Base-by-base conservation (phyloP, 2,888 invertebrate species). In the Gnatocerus cornutus region DNA sequence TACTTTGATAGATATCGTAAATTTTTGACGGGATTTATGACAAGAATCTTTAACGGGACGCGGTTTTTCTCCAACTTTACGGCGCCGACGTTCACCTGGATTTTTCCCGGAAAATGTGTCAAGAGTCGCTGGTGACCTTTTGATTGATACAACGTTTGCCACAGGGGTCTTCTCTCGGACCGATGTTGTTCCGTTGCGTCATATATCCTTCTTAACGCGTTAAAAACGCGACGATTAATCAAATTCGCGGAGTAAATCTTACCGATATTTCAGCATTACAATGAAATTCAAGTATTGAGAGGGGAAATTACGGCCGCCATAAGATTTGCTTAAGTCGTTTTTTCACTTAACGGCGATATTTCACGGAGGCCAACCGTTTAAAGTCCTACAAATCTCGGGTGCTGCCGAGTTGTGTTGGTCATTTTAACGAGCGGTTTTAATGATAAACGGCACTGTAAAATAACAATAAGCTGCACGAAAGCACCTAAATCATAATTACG, bases 391-490 rank as follows among this genome's bases (percentile, higher is more conserved):
- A 53, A 53, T 53, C 53, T 53, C 41, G 41, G 33, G 33, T 33
- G 33, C 13, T 41, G 41, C 41, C 41, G 41, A 41, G 43, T 45
- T 33, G 43, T 58, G 10, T 29, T 43, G 45, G 59, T 59, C 45
- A 59, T 59, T 59, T 59, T 46, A 59, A 46, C 59, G 59, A 59
- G 59, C 58, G 45, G 29, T 12, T 58, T 45, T 58, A 58, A 45
- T 59, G 59, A 59, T 59, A 46, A 59, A 59, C 59, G 59, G 46
- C 59, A 12, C 8, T 33, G 46, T 30, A 41, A 45, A 58, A 58
- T 58, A 58, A 55, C 58, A 58, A 58, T 58, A 58, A 58, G 45
- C 45, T 7, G 45, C 45, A 58, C 58, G 45, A 58, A 58, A 7
- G 29, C 58, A 58, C 16, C 58, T 59, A 59, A 59, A 46, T 59